Evolutionary conservation across 2,888 invertebrate species (phyloP), one percentile per base, ranked within the genome.

Genomic region (Syritta pipiens): DNA sequence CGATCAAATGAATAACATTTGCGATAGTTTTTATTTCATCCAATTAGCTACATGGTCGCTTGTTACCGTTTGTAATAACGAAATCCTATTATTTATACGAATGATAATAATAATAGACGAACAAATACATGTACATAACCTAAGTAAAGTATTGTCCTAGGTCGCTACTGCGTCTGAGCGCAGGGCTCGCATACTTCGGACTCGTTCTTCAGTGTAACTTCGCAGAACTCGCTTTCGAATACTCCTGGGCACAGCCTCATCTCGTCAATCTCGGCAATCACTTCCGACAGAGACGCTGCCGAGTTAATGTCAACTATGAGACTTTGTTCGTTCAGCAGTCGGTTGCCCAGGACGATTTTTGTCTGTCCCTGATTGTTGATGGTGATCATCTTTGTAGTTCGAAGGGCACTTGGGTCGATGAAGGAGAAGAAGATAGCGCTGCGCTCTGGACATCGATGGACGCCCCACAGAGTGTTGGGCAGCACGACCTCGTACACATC

Each of bases 391-490:
- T 84, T 84, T 0, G 82, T 76, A 35, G 82, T 49, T 30, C 81
- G 51, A 55, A 83, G 68, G 14, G 46, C 46, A 9, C 7, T 49
- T 1, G 71, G 35, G 35, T 85, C 83, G 48, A 85, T 82, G 26
- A 77, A 83, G 19, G 82, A 79, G 20, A 84, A 85, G 40, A 83
- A 82, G 4, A 85, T 63, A 1, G 82, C 55, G 24, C 81, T 82
- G 10, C 83, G 83, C 5, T 83, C 57, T 6, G 83, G 82, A 40
- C 84, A 84, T 12, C 84, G 82, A 79, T 85, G 85, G 6, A 83
- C 72, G n/a, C 84, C 85, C 84, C 85, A 85, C 0, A 84, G 30
- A 0, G 83, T 83, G 30, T 81, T 84, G 0, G 85, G 85, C 7
- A 83, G 42, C 1, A 74, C 53, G 0, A 85, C 81, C 63, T 84